Evolutionary conservation across 1,140 invertebrate genomes (phyloP).

Genomic region (Belonocnema kinseyi): DNA sequence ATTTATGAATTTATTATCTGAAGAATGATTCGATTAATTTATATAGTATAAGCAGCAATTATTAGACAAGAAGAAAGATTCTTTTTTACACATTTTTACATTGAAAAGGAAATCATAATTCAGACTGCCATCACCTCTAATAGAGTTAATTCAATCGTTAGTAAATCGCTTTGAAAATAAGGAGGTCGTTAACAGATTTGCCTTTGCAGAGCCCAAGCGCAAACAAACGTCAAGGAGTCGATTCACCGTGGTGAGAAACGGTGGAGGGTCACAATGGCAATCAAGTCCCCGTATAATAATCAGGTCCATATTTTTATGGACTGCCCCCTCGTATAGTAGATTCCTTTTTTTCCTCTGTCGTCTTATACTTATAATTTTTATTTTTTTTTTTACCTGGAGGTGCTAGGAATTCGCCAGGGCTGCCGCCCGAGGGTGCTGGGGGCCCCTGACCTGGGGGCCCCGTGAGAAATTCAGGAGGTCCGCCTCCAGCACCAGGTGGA

Average conservation of each 20-base stretch:
- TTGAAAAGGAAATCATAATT: neutral
- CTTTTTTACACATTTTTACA: neutral
- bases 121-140: neutral
- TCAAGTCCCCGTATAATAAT: conserved; percentile 41
- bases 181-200: neutral
- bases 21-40: too few species aligned
- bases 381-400: conserved; percentile 69
- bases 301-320: conserved; percentile 34
- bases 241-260: conserved; percentile 50
- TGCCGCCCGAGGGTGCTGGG: conserved; percentile 74
- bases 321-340: conserved; percentile 14
- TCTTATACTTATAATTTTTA: conserved; percentile 34
- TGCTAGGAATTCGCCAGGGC: conserved; percentile 74
- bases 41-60: too few species aligned
- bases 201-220: conserved; percentile 39
- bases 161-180: neutral
- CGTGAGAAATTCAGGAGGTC: conserved; percentile 77
- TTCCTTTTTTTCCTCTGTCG: neutral
- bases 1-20: too few species aligned
- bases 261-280: conserved; percentile 45
- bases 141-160: conserved; percentile 20
- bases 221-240: conserved; percentile 49
- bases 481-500: conserved; percentile 78
- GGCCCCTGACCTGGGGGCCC: conserved; percentile 78
- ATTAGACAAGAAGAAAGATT: neutral